Percentiles rank a stretch among this genome's conserved stretches.
Evolutionary conservation across 2,797 vertebrate species (phyloP).

Genomic region (Gymnodraco acuticeps): DNA sequence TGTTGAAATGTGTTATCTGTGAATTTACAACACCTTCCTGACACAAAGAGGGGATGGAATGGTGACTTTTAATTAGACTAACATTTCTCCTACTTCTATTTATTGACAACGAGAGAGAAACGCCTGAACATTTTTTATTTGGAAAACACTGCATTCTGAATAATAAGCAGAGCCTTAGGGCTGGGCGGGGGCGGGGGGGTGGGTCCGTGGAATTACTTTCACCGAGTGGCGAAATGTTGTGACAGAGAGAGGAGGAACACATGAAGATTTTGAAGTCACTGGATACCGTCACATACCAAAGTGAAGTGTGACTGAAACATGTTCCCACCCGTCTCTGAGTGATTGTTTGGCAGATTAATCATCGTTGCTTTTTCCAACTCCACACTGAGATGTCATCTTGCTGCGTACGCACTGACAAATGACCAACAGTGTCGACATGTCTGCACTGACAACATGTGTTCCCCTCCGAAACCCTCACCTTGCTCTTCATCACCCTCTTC

Average conservation of each 20-base stretch:
- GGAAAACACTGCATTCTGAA: slow-evolving; percentile 16
- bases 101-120: background rate
- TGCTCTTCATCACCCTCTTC: slow-evolving; percentile 56
- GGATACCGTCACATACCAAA: slow-evolving; percentile 49
- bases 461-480: slow-evolving; percentile 40
- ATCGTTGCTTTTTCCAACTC: background rate
- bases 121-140: background rate
- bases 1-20: no score
- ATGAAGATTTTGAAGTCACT: background rate
- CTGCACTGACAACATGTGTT: background rate
- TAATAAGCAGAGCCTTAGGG: slow-evolving; percentile 26
- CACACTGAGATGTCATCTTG: no score
- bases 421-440: background rate
- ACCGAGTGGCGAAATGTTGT: slow-evolving; percentile 6
- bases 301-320: slow-evolving; percentile 17
- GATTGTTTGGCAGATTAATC: slow-evolving; percentile 20
- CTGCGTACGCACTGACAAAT: background rate
- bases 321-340: slow-evolving; percentile 1
- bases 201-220: no score
- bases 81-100: background rate
- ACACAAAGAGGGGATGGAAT: background rate
- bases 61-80: background rate
- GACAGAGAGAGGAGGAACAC: background rate
- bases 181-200: background rate
- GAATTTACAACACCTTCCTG: background rate